phyloP scores from a whole-genome alignment of 2,113 vertebrate genomes.

The Hiodon tergisus region DNA sequence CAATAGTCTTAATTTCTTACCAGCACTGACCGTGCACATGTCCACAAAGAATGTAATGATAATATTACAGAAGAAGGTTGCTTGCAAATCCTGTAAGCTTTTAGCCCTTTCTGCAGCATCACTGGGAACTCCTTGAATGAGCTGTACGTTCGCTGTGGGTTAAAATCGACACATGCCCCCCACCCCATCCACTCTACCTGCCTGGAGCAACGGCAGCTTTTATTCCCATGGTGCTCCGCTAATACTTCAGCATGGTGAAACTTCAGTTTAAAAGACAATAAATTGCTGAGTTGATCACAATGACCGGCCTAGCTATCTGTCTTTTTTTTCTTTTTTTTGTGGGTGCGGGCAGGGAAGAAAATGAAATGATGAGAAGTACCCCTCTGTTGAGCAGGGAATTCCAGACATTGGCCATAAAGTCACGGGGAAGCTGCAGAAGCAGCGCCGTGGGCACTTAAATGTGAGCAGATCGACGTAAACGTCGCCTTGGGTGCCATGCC shows the following conservation, averaged over 20 bases:
- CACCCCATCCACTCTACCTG: background rate
- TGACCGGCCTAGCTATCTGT: background rate
- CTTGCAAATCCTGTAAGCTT: background rate
- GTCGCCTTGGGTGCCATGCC: background rate
- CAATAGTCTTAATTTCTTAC: no score
- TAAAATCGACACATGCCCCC: background rate
- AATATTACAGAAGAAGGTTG: background rate
- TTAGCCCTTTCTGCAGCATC: background rate
- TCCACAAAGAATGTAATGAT: no score
- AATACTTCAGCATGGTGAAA: background rate
- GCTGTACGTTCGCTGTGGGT: background rate
- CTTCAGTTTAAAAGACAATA: background rate
- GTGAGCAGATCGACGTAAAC: background rate
- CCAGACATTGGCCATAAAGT: background rate
- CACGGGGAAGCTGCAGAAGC: background rate
- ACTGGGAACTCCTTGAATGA: background rate
- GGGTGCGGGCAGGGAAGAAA: background rate
- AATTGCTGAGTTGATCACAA: background rate
- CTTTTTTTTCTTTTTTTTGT: no score
- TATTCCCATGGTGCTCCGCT: background rate
- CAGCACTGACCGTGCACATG: no score
- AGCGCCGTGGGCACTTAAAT: background rate
- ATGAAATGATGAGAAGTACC: background rate
- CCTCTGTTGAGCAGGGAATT: background rate
- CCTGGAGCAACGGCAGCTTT: background rate